Evolutionary conservation across 2,113 vertebrate species (phyloP), one percentile per base, ranked within the genome.

Genomic region (Lepus europaeus): DNA sequence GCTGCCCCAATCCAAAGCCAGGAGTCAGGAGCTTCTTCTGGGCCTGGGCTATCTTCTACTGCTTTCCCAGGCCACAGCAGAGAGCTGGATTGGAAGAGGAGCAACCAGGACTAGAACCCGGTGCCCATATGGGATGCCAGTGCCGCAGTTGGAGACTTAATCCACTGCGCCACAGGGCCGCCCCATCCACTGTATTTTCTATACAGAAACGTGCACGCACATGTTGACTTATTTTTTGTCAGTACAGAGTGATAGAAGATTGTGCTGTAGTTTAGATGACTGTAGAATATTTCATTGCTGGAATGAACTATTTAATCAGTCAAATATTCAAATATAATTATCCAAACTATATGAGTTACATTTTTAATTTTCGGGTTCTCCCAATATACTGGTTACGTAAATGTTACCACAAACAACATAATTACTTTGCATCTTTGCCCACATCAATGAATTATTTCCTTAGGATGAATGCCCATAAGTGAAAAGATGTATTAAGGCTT

Each of bases 361-460:
- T n/a, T 84, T 85, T 82, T 80, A 66, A 72, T 72, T 91, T 88
- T 70, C 23, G 86, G 25, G 9, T 61, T 91, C 7, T 87, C 49
- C n/a, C 22, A 78, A 16, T 49, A 63, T 83, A 17, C 33, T 69
- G 4, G 36, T 16, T 74, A 68, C 13, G 76, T 63, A 89, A 77
- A 22, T 4, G 66, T 17, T 59, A 87, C 3, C 17, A 73, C 8
- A 90, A 80, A 87, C 70, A 72, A 11, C 16, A 36, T 77, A 25
- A 84, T 95, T 87, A 36, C 39, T 79, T 94, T 80, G 84, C 72
- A 77, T 87, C 29, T 94, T 91, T 81, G 53, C 2, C 4, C 27
- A 23, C 49, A 19, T 81, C n/a, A 64, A 33, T 68, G 45, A 94
- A 85, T 87, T 82, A 10, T 68, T 80, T 91, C 59, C 5, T 89